Conservation (phyloP, 1,140 invertebrate genomes). For the Adelges cooleyi region DNA sequence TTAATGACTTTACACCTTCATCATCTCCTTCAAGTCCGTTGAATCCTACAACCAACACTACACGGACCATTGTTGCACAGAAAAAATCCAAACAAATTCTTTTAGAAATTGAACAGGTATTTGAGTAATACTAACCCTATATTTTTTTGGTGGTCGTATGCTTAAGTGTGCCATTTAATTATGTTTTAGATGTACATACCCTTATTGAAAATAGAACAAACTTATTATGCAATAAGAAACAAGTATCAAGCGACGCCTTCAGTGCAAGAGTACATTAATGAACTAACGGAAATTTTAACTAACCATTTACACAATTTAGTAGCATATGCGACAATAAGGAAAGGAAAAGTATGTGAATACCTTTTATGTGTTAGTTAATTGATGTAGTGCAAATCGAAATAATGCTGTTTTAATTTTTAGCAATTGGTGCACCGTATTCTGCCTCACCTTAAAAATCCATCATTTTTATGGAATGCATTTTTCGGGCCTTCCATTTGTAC, state of each 20-base stretch:
- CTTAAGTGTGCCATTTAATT: too few relatives aligned
- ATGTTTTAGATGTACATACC: constrained; percentile 9
- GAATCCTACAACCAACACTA: not conserved
- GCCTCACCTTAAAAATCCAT: constrained; percentile 3
- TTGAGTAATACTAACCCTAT: too few relatives aligned
- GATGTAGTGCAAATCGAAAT: not conserved
- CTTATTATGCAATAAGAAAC: constrained; percentile 15
- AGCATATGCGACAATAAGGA: constrained; percentile 21
- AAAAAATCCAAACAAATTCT: constrained; percentile 29
- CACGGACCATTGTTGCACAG: not conserved
- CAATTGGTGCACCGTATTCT: constrained; percentile 14
- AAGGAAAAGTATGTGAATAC: constrained; percentile 20
- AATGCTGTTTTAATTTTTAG: not conserved
- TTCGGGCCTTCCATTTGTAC: constrained; percentile 15
- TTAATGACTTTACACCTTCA: not conserved
- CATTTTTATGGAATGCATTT: constrained; percentile 13
- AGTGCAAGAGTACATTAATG: constrained; percentile 4
- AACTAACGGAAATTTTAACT: not conserved
- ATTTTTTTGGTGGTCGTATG: too few relatives aligned
- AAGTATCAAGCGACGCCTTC: not conserved
- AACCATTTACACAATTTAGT: constrained; percentile 19
- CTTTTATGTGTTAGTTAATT: not conserved
- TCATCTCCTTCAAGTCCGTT: too few relatives aligned
- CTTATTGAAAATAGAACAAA: constrained; percentile 22
- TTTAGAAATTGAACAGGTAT: constrained; percentile 28